Percentiles rank a stretch among this genome's conserved stretches.
Conservation (phyloP, 2,888 invertebrate species). For the Eretmocerus hayati region DNA sequence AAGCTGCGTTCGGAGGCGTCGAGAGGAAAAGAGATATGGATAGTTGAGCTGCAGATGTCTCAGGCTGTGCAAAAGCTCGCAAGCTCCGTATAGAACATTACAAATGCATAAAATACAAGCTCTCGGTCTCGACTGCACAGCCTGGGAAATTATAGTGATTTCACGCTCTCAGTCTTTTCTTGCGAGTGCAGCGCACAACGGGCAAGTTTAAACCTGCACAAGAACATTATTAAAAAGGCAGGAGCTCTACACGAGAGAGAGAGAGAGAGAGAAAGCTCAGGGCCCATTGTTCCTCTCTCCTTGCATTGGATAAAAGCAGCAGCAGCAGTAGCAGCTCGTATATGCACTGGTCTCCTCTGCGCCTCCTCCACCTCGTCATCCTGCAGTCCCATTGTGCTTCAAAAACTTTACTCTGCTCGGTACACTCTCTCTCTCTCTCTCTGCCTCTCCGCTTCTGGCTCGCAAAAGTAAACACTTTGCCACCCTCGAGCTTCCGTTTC, state of each 20-base stretch:
- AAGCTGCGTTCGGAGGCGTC: too few species aligned
- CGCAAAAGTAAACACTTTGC: not conserved
- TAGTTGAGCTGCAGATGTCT: too few species aligned
- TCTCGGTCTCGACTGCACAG: not conserved
- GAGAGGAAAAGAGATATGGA: too few species aligned
- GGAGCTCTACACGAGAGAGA: not conserved
- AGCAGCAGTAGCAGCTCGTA: not conserved
- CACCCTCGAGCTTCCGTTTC: too few species aligned
- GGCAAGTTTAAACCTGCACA: not conserved
- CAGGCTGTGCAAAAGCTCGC: too few species aligned
- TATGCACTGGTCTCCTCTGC: not conserved
- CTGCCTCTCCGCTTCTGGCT: not conserved
- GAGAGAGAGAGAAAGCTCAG: too few species aligned
- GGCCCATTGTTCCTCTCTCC: slow-evolving; percentile 5
- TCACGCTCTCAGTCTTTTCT: not conserved
- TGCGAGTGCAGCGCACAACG: not conserved
- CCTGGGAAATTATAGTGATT: not conserved
- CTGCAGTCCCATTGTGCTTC: slow-evolving; percentile 4
- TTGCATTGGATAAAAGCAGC: not conserved
- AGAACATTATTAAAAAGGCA: not conserved
- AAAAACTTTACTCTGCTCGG: not conserved
- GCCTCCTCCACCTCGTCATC: too few species aligned
- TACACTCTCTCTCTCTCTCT: too few species aligned
- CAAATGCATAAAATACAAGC: not conserved
- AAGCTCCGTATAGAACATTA: too few species aligned